These are phyloP conservation scores for Centropyge bicolor DNA, from an alignment of 2,797 vertebrate species.

Conservation along the genomic window DNA sequence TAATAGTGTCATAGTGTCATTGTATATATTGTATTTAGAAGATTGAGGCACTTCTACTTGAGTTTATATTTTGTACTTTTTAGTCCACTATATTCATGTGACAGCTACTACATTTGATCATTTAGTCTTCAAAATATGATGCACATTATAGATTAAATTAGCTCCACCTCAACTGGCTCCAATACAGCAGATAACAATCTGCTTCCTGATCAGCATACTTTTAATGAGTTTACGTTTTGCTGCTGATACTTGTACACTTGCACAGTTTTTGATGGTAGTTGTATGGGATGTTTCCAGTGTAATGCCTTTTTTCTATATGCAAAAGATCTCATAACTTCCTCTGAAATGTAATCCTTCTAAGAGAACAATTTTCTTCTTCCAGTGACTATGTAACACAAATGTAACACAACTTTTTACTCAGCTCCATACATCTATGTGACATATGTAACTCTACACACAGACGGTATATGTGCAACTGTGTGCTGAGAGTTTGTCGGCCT, in stretches of 20 bases:
- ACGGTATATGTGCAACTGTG: conserved; percentile 13
- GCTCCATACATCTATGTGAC: not conserved
- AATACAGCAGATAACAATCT: not conserved
- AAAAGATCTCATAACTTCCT: too few species aligned
- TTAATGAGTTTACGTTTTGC: not conserved
- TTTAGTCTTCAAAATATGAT: not conserved
- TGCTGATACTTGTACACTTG: not conserved
- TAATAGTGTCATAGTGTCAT: too few species aligned
- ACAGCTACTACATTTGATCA: too few species aligned
- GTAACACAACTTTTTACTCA: not conserved
- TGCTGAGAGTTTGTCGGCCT: conserved; percentile 49
- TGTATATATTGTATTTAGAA: too few species aligned
- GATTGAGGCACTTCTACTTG: too few species aligned
- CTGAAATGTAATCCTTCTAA: too few species aligned
- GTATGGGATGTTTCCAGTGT: too few species aligned
- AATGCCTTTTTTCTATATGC: too few species aligned
- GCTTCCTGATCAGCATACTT: not conserved
- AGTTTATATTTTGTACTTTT: too few species aligned
- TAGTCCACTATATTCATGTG: too few species aligned
- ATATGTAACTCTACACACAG: not conserved
- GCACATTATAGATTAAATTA: not conserved
- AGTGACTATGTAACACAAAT: not conserved
- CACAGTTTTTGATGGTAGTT: too few species aligned
- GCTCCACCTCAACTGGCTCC: not conserved
- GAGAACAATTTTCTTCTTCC: too few species aligned